phyloP scores from a whole-genome alignment of 2,888 invertebrate species.

The Seira sanloemensis region DNA sequence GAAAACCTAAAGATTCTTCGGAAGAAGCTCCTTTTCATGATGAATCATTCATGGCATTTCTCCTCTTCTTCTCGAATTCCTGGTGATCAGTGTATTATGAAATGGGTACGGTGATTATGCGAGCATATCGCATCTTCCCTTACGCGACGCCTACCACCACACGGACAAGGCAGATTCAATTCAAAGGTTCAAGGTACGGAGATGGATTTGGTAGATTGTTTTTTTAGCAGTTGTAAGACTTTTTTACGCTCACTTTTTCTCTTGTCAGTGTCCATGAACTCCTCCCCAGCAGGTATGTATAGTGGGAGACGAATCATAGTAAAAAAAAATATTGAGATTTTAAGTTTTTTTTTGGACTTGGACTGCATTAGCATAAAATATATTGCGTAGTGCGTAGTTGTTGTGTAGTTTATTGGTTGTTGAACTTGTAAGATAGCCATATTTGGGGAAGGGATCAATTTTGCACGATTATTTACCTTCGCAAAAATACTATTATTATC shows the following conservation, averaged over 20 bases:
- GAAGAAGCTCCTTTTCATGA: not conserved
- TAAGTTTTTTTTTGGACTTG: too few relatives aligned
- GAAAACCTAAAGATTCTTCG: not conserved
- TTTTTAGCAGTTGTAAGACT: too few relatives aligned
- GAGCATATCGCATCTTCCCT: constrained; percentile 26
- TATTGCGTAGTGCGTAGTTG: constrained; percentile 1
- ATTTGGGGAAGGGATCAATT: constrained; percentile 26
- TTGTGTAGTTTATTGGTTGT: constrained; percentile 35
- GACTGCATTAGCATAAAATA: not conserved
- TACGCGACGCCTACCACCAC: constrained; percentile 23
- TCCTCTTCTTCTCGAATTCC: constrained; percentile 26
- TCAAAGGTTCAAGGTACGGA: constrained; percentile 49
- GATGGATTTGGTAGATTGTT: too few relatives aligned
- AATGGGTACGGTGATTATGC: constrained; percentile 20
- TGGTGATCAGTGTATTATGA: constrained; percentile 29
- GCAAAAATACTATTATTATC: too few relatives aligned
- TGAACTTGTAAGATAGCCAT: constrained; percentile 36
- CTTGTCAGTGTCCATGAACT: constrained; percentile 10
- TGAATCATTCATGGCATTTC: not conserved
- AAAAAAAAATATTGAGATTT: too few relatives aligned
- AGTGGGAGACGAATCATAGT: too few relatives aligned
- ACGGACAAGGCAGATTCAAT: not conserved
- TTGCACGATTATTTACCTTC: constrained; percentile 11
- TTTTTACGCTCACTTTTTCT: too few relatives aligned
- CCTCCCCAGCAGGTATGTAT: constrained; percentile 1